Base-by-base conservation (phyloP, 2,797 vertebrate genomes). In the Parambassis ranga region DNA sequence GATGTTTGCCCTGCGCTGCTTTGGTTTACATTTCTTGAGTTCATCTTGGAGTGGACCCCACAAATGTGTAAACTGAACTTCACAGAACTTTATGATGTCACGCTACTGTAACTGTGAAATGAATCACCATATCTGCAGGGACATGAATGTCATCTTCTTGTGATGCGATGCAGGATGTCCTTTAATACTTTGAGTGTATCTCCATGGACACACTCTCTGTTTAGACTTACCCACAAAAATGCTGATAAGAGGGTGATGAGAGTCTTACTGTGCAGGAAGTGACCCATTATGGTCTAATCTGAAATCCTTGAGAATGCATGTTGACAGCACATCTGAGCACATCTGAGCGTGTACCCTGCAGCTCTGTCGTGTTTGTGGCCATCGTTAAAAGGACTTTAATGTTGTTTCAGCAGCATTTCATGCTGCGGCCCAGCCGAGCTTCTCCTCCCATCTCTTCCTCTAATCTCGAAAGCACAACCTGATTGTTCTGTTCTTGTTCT, bases 401-500 rank as follows among this genome's bases (percentile, higher is more conserved):
- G 69, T 61, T 30, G 65, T 56, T 75, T 76, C 72, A 75, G 67
- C 39, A 9, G 20, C 8, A 37, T 56, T 72, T 72, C 24, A 41
- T 11, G 41, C 66, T 69, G 56, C 4, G 50, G 42, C 52, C 38
- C 49, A 3, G 60, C 50, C 46, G n/a, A 20, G 33, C 42, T 58
- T 61, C 63, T 73, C 32, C 20, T 73, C 68, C 70, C 75, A 82
- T 82, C 71, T 82, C 59, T 24, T 77, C 69, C 62, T 63, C 46
- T 77, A 72, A 86, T 86, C 81, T 87, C 63, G 47, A 15, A 57
- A 64, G 71, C 71, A 63, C 67, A 71, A 65, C 73, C 77, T 58
- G 60, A 44, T 38, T 27, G 59, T 43, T 67, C 57, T 65, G 72
- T 65, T 75, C 59, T 59, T 27, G 72, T 28, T 60, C 50, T 63